Percentiles rank a stretch among this genome's conserved stretches.
Evolutionary conservation across 2,797 vertebrate genomes (phyloP).

Genomic region (Selene dorsalis): DNA sequence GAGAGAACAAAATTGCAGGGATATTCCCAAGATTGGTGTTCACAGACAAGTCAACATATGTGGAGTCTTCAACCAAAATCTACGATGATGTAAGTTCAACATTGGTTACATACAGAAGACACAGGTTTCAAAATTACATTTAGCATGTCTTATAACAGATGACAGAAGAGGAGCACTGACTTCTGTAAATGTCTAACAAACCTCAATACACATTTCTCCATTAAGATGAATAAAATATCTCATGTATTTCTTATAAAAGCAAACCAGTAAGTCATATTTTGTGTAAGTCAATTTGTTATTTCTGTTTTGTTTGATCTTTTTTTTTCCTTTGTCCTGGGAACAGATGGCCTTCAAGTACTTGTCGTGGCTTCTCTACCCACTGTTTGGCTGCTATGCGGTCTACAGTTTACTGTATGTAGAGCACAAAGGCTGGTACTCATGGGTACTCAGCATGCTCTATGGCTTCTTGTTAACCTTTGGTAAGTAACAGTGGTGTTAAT

Average conservation of each 20-base stretch:
- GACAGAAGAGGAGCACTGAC: neutral
- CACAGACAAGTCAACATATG: constrained; percentile 95
- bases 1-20: constrained; percentile 90
- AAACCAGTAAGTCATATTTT: neutral
- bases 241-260: neutral
- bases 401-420: constrained; percentile 97
- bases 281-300: neutral
- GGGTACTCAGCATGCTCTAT: constrained; percentile 97
- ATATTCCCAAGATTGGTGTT: constrained; percentile 89
- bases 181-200: neutral
- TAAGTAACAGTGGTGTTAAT: constrained; percentile 85
- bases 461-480: constrained; percentile 97
- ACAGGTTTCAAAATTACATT: constrained; percentile 3
- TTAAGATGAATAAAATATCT: neutral
- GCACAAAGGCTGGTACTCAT: constrained; percentile 99
- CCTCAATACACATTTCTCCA: neutral
- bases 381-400: constrained; percentile 94
- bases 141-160: neutral
- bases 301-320: neutral
- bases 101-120: neutral
- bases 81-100: constrained; percentile 92
- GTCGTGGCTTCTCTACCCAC: constrained; percentile 95
- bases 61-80: constrained; percentile 94
- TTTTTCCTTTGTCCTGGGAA: constrained; percentile 24
- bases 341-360: constrained; percentile 98